Percentiles rank a stretch among this genome's conserved stretches.
Evolutionary conservation across 2,888 invertebrate species (phyloP).

Genomic region (Busseola fusca): DNA sequence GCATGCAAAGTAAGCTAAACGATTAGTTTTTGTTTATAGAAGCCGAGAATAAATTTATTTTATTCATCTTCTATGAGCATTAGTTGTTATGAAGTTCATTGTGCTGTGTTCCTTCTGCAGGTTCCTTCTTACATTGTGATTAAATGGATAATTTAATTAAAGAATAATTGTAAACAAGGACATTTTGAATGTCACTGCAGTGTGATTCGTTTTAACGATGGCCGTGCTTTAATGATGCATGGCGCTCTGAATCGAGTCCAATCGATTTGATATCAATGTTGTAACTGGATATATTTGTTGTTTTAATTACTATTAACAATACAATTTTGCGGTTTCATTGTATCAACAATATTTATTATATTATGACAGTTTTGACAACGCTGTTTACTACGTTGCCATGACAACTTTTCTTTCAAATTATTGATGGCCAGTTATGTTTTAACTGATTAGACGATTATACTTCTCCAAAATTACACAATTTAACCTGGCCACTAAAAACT

Average conservation of each 20-base stretch:
- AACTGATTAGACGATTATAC: no score
- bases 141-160: background rate
- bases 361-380: no score
- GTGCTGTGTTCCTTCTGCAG: background rate
- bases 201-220: background rate
- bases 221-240: background rate
- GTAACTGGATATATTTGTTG: background rate
- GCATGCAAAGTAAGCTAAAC: no score
- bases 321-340: no score
- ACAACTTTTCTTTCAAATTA: no score
- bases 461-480: no score
- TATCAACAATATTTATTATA: no score
- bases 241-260: background rate
- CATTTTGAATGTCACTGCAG: background rate
- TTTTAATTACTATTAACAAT: background rate
- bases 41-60: background rate
- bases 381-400: no score
- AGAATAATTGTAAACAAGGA: constrained; percentile 1
- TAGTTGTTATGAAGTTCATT: background rate
- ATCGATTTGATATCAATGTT: background rate
- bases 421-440: no score
- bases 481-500: no score
- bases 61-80: background rate
- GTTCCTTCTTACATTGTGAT: background rate
- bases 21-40: background rate